Percentiles rank a stretch among this genome's conserved stretches.
Evolutionary conservation across 1,140 invertebrate genomes (phyloP).

Genomic region (Ectropis grisescens): DNA sequence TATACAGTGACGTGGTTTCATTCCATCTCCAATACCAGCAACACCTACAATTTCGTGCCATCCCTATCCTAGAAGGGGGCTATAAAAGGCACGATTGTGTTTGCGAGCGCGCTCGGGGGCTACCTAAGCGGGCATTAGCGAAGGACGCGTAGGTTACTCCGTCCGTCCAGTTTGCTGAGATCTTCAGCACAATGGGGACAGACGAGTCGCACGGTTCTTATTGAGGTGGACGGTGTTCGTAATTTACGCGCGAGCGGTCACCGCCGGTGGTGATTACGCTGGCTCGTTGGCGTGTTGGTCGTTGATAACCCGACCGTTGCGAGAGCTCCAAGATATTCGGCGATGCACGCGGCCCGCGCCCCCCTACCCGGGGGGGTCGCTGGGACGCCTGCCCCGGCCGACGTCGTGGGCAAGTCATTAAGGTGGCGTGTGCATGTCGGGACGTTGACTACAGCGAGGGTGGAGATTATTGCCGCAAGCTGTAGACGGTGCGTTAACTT

Average conservation of each 20-base stretch:
- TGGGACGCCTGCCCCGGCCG: constrained; percentile 1
- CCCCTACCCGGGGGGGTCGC: too few species aligned
- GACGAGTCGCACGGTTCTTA: constrained; percentile 9
- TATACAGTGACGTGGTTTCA: too few species aligned
- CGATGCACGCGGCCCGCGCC: too few species aligned
- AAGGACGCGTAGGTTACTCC: constrained; percentile 36
- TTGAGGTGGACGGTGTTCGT: constrained; percentile 25
- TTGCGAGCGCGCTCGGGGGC: constrained; percentile 35
- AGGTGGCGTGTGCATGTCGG: constrained; percentile 32
- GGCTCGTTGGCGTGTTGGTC: constrained; percentile 37
- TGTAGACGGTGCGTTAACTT: constrained; percentile 22
- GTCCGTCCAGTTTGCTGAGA: constrained; percentile 24
- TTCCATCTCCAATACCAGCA: too few species aligned
- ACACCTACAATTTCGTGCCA: background rate
- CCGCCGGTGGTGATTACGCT: constrained; percentile 51
- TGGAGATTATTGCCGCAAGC: constrained; percentile 11
- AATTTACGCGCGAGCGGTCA: constrained; percentile 61
- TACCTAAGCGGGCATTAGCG: constrained; percentile 50
- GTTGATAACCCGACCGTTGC: constrained; percentile 40
- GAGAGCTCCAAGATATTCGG: constrained; percentile 7
- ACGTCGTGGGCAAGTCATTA: constrained; percentile 26
- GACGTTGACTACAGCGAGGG: constrained; percentile 17
- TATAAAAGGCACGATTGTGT: constrained; percentile 38
- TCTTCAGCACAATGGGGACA: constrained; percentile 10
- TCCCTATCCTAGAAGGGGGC: constrained; percentile 15